Evolutionary conservation across 2,797 vertebrate species (phyloP).

Genomic region (Sebastes minor): DNA sequence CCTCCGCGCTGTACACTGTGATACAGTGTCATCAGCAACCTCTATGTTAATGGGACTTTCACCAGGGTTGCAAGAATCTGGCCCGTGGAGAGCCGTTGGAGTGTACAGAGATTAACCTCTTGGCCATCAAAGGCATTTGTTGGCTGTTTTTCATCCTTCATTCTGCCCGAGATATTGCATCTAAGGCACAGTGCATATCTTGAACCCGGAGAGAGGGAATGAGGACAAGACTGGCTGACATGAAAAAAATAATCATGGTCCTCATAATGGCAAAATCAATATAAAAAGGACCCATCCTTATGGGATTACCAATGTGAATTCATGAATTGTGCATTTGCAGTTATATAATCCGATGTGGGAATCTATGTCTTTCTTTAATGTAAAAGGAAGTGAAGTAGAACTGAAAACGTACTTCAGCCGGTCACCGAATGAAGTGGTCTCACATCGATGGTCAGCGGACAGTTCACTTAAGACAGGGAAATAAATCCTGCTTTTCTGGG

Average conservation of each 20-base stretch:
- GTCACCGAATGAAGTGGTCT: conserved; percentile 15
- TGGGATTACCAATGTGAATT: background rate
- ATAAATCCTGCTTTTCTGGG: conserved; percentile 47
- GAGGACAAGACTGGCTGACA: background rate
- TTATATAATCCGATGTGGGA: background rate
- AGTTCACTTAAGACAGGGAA: conserved; percentile 38
- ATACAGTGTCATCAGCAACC: conserved; percentile 66
- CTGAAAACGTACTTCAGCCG: conserved; percentile 10
- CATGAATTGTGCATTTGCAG: background rate
- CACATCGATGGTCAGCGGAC: conserved; percentile 19
- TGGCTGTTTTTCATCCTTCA: conserved; percentile 37
- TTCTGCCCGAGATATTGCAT: conserved; percentile 34
- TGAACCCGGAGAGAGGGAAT: background rate
- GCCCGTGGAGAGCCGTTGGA: conserved; percentile 26
- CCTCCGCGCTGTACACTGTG: conserved; percentile 41
- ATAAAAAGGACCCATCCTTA: background rate
- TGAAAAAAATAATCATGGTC: background rate
- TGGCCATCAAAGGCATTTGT: conserved; percentile 38
- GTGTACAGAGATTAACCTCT: conserved; percentile 57
- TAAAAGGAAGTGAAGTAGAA: background rate
- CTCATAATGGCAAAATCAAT: conserved; percentile 17
- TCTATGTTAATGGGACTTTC: conserved; percentile 70
- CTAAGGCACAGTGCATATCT: background rate
- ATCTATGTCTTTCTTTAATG: background rate
- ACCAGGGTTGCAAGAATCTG: conserved; percentile 44